Conservation (phyloP, 2,888 invertebrate genomes). For the Heteromyza rotundicornis region DNA sequence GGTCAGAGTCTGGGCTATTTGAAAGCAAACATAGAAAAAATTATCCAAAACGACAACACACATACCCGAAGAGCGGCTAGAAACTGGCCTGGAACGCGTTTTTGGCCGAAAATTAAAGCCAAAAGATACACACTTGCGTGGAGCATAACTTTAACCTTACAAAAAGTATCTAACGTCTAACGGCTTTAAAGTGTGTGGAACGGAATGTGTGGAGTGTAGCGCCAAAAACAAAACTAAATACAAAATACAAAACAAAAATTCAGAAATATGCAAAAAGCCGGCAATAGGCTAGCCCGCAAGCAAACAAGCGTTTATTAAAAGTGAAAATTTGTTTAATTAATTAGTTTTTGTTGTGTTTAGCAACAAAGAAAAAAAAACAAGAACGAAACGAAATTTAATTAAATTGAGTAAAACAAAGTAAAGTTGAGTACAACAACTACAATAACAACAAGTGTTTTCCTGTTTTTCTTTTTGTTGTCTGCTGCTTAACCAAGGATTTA, state of each 20-base stretch:
- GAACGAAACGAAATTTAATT: too few species aligned
- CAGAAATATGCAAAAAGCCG: conserved; percentile 11
- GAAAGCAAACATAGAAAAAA: not conserved
- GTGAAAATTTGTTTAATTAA: too few species aligned
- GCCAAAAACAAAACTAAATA: conserved; percentile 11
- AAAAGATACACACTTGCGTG: not conserved
- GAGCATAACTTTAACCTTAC: conserved; percentile 46
- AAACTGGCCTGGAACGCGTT: too few species aligned
- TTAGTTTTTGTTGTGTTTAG: too few species aligned
- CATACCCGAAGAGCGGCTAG: not conserved
- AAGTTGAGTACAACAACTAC: too few species aligned
- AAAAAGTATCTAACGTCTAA: conserved; percentile 30
- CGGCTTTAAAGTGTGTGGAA: conserved; percentile 8
- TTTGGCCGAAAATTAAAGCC: too few species aligned
- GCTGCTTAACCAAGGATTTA: too few species aligned
- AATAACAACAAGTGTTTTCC: too few species aligned
- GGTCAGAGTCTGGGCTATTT: not conserved
- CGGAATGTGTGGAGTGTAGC: too few species aligned
- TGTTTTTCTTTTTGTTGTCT: too few species aligned
- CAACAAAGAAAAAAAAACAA: too few species aligned
- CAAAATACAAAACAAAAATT: conserved; percentile 20
- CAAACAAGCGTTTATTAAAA: not conserved
- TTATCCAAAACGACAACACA: not conserved
- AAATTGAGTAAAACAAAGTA: too few species aligned
- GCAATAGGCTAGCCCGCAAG: not conserved